phyloP scores from a whole-genome alignment of 2,797 vertebrate species.

The Gila robusta region DNA sequence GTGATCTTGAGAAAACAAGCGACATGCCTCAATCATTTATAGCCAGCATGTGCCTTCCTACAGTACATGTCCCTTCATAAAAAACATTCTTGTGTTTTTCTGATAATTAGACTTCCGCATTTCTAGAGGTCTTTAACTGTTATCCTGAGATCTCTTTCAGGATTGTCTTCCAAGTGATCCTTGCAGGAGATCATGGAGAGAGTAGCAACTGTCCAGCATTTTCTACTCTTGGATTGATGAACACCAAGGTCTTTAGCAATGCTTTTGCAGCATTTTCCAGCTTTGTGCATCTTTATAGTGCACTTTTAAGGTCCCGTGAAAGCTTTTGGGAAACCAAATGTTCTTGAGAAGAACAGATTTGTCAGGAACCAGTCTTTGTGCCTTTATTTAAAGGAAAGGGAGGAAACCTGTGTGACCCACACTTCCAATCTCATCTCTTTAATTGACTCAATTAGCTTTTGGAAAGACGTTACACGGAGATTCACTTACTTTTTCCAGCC shows the following conservation, averaged over 20 bases:
- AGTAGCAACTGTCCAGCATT: background rate
- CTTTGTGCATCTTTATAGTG: too few relatives aligned
- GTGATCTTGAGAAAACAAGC: too few relatives aligned
- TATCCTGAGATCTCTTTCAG: too few relatives aligned
- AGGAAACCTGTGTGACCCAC: background rate
- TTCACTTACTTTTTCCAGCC: background rate
- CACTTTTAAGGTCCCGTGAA: too few relatives aligned
- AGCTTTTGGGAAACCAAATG: too few relatives aligned
- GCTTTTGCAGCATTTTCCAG: background rate
- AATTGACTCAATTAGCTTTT: background rate
- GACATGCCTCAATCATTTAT: too few relatives aligned
- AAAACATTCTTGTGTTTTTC: too few relatives aligned
- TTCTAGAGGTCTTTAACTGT: too few relatives aligned
- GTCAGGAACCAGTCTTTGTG: background rate
- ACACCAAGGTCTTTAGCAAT: background rate
- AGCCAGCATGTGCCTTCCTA: too few relatives aligned
- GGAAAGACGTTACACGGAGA: background rate
- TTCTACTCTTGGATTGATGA: background rate
- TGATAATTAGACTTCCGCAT: too few relatives aligned
- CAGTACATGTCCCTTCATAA: too few relatives aligned
- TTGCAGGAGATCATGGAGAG: too few relatives aligned
- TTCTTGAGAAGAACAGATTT: background rate
- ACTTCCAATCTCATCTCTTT: background rate
- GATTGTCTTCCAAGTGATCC: background rate
- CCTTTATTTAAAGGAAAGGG: background rate